Base-by-base conservation (phyloP, 2,888 invertebrate genomes). In the Arrhopalites spinosus region DNA sequence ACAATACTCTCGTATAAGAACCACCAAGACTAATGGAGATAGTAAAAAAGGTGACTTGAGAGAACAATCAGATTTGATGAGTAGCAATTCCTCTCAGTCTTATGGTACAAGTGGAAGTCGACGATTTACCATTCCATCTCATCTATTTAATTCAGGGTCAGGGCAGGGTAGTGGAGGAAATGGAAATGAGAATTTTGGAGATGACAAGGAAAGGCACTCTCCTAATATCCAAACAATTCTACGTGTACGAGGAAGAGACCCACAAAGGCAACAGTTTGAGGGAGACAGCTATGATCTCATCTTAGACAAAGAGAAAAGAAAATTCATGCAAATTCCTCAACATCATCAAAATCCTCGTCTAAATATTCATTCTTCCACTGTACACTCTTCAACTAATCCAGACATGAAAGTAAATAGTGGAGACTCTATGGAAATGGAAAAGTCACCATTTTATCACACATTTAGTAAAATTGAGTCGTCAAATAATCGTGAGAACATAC, bases 1-100 rank as follows among this genome's bases (percentile, higher is more conserved):
- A 7, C 63, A 75, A 47, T 75, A 78, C 29, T 78, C 77, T 8
- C 73, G 75, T 2, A 78, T 78, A 30, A 73, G 77, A 0, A 47
- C 50, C 2, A 27, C 30, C 3, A 20, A 43, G 20, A 71, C 25
- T 25, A 56, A 71, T n/a, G 45, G 30, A n/a, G 53, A 69, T n/a
- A 53, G 27, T 29, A n/a, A 67, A 29, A 45, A 15, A 56, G 30
- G 29, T 30, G 29, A 47, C 23, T 36, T 43, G 20, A 36, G 53
- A 56, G 64, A 25, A 36, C n/a, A 43, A 45, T 47, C 29, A 1
- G n/a, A 20, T 3, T 61, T 27, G 56, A 68, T 68, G 47, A 23
- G 23, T 43, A 11, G 5, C 66, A 15, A 20, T 43, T 53, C 53
- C 15, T 23, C 59, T n/a, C n/a, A n/a, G n/a, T n/a, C n/a, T n/a